Percentiles rank a stretch among this genome's conserved stretches.
Conservation (phyloP, 2,797 vertebrate species). For the Natrix natrix region DNA sequence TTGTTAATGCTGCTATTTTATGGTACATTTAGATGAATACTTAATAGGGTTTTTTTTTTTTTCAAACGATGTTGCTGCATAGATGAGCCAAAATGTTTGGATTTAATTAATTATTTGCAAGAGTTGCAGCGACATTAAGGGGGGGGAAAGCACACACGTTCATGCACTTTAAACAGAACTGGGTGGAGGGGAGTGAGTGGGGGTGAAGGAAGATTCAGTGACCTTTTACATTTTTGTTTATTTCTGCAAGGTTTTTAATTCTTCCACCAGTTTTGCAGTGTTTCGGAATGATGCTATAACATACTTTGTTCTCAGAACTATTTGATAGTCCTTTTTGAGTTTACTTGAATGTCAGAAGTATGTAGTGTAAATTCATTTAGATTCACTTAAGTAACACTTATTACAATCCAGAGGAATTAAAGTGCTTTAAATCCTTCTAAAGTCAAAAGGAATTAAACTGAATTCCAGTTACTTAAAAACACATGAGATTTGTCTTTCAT, state of each 20-base stretch:
- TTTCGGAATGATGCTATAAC: conserved; percentile 31
- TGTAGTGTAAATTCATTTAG: background rate
- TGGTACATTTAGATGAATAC: conserved; percentile 54
- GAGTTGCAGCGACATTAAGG: conserved; percentile 50
- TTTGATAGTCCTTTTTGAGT: conserved; percentile 31
- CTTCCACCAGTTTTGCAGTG: conserved; percentile 24
- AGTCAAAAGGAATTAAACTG: background rate
- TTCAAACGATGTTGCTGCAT: conserved; percentile 66
- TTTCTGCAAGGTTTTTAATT: conserved; percentile 46
- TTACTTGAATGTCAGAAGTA: conserved; percentile 15
- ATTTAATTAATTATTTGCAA: conserved; percentile 58
- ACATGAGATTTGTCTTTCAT: background rate
- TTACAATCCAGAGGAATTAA: background rate
- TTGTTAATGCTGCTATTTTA: conserved; percentile 75
- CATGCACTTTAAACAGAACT: conserved; percentile 74
- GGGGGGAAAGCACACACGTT: conserved; percentile 44
- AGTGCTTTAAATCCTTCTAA: background rate
- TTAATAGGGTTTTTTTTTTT: conserved; percentile 39
- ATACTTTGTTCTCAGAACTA: conserved; percentile 47
- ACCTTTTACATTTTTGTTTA: conserved; percentile 27
- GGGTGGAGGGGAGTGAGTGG: conserved; percentile 37
- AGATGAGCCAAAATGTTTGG: conserved; percentile 69
- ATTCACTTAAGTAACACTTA: background rate
- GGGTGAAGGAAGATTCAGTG: background rate
- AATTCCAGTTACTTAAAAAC: background rate